phyloP scores from a whole-genome alignment of 2,888 invertebrate genomes.

The Frankliniella fusca region DNA sequence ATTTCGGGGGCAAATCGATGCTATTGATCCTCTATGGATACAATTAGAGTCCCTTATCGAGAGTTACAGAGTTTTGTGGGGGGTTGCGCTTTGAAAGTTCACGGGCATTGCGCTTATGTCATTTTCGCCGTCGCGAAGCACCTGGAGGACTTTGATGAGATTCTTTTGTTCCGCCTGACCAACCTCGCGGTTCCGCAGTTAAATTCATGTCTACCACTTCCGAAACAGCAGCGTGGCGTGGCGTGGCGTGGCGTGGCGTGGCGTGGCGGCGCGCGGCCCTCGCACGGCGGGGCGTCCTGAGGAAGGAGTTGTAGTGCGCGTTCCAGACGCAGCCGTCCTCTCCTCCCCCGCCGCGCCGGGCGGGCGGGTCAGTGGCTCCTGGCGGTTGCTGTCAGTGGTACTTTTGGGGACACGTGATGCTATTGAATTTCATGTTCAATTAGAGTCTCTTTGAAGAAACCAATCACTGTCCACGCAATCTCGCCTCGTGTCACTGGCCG shows the following conservation, averaged over 20 bases:
- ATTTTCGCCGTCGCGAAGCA: not conserved
- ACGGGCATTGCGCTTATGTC: not conserved
- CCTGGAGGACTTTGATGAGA: no score
- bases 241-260: no score
- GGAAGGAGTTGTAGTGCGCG: no score
- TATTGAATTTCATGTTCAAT: constrained; percentile 19
- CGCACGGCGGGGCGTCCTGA: no score
- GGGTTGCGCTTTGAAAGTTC: not conserved
- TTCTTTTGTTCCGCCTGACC: no score
- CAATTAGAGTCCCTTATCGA: not conserved
- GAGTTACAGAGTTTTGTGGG: not conserved
- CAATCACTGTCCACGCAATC: not conserved
- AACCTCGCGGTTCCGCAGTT: no score
- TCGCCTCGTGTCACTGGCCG: not conserved
- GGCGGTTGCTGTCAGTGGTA: not conserved
- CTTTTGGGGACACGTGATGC: constrained; percentile 22
- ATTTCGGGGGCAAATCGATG: no score
- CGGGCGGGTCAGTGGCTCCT: not conserved
- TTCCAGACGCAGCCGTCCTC: no score
- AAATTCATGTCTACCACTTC: no score
- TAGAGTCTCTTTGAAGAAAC: constrained; percentile 26
- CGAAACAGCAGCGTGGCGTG: no score
- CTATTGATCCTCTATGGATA: not conserved
- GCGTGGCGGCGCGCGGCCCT: no score
- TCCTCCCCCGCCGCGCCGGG: no score